A percentile compares a stretch with the other conserved stretches of the same genome.
These are phyloP conservation scores for Arge pagana DNA, from an alignment of 2,888 invertebrate species.

Conservation along the genomic window DNA sequence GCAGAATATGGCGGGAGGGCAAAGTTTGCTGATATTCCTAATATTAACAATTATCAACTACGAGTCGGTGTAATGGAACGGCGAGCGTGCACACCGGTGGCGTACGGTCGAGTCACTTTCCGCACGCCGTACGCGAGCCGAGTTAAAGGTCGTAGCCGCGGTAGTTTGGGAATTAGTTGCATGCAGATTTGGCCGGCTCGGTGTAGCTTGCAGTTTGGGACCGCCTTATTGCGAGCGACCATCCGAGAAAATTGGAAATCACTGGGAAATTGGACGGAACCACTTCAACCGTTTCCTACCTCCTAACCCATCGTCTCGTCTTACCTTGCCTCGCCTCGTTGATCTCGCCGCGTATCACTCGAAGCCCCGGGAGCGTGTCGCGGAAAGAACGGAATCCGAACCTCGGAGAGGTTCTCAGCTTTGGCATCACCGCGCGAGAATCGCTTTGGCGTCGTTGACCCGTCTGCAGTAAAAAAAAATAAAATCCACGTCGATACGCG, in stretches of 20 bases:
- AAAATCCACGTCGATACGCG: slow-evolving; percentile 22
- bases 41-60: slow-evolving; percentile 14
- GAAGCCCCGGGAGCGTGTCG: slow-evolving; percentile 5
- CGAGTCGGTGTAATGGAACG: background rate
- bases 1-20: background rate
- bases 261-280: slow-evolving; percentile 36
- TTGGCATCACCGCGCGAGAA: background rate
- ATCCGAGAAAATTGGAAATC: slow-evolving; percentile 47
- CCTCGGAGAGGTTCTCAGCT: slow-evolving; percentile 10
- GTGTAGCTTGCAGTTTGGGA: slow-evolving; percentile 16
- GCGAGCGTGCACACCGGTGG: too few species aligned
- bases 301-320: slow-evolving; percentile 27
- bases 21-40: slow-evolving; percentile 3
- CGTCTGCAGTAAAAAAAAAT: too few species aligned
- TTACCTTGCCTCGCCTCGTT: slow-evolving; percentile 4
- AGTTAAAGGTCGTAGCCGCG: slow-evolving; percentile 5
- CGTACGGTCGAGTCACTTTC: too few species aligned
- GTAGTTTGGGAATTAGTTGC: slow-evolving; percentile 20
- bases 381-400: background rate
- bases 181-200: slow-evolving; percentile 17
- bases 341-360: slow-evolving; percentile 1
- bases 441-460: too few species aligned
- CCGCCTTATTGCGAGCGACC: slow-evolving; percentile 30
- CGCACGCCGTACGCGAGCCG: background rate
- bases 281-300: slow-evolving; percentile 16